Base-by-base conservation (phyloP, 2,113 vertebrate genomes). In the Ceyx margarethae region DNA sequence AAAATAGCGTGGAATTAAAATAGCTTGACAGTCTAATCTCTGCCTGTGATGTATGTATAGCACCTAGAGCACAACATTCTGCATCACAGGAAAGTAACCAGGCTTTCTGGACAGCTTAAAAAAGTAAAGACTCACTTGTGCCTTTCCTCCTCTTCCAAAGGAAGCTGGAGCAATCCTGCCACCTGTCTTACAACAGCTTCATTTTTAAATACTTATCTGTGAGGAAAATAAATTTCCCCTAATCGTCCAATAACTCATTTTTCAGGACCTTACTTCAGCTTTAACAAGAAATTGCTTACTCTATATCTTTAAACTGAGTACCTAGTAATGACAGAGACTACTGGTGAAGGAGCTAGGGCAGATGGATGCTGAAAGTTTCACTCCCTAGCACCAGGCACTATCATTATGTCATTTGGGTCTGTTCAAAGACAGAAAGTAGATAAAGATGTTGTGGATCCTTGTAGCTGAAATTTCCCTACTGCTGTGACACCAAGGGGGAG, bases 1-100 rank as follows among this genome's bases (percentile, higher is more conserved):
- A 84, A 89, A 91, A 93, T 35, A 80, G 2, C 42, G 19, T n/a
- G 74, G 64, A 82, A 91, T 85, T 89, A 85, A 94, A 94, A 85
- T 62, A 91, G 29, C 64, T 85, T 37, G 90, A 68, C 56, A 87
- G 31, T n/a, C 15, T 80, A 82, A 91, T 80, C 64, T 87, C 85
- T 66, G 37, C 64, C 64, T 87, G 42, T 77, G 87, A 91, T 87
- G 71, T 54, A 46, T 4, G 23, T 50, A 40, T 9, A 46, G 43
- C 65, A 73, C 46, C 79, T 82, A n/a, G 1, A 80, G 71, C 28
- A 62, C 1, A 5, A 73, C 42, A 46, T 46, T 92, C 78, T 85
- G 87, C 75, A 82, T 33, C 67, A 69, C 17, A 77, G 51, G 50
- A 79, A 71, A 91, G 56, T 58, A 51, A 80, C 12, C 71, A 64